Conservation (phyloP, 2,888 invertebrate genomes). For the Argyresthia albistria region DNA sequence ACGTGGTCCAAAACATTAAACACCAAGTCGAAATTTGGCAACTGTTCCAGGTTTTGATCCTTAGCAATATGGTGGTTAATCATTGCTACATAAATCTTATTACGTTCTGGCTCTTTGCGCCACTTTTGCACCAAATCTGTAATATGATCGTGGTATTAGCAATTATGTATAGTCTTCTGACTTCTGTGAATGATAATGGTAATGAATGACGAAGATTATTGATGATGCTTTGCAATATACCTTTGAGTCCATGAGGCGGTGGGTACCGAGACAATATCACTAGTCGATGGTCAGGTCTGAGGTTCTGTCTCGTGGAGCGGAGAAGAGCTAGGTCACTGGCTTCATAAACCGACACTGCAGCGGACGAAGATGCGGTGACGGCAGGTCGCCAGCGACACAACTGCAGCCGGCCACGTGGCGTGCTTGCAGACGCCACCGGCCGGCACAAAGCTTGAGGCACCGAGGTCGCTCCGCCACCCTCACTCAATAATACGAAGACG, state of each 20-base stretch:
- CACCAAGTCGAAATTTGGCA: constrained; percentile 14
- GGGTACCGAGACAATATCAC: constrained; percentile 16
- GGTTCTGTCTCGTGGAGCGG: not conserved
- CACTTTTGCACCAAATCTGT: constrained; percentile 13
- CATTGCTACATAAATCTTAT: constrained; percentile 15
- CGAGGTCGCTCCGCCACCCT: not conserved
- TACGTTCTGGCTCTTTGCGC: constrained; percentile 10
- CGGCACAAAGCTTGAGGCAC: not conserved
- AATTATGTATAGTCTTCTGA: not conserved
- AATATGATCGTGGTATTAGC: not conserved
- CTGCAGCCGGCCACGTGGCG: not conserved
- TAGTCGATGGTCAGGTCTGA: constrained; percentile 4
- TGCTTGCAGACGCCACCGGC: not conserved
- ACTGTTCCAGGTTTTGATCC: constrained; percentile 13
- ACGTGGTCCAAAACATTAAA: constrained; percentile 16
- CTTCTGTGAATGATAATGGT: too few relatives aligned
- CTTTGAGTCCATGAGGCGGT: constrained; percentile 12
- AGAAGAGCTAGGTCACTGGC: not conserved
- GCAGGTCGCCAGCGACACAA: not conserved
- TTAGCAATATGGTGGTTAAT: constrained; percentile 12
- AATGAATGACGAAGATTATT: too few relatives aligned
- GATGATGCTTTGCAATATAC: not conserved
- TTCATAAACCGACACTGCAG: not conserved
- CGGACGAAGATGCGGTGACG: not conserved
- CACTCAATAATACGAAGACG: not conserved